Evolutionary conservation across 1,140 invertebrate species (phyloP).

Genomic region (Apis cerana): DNA sequence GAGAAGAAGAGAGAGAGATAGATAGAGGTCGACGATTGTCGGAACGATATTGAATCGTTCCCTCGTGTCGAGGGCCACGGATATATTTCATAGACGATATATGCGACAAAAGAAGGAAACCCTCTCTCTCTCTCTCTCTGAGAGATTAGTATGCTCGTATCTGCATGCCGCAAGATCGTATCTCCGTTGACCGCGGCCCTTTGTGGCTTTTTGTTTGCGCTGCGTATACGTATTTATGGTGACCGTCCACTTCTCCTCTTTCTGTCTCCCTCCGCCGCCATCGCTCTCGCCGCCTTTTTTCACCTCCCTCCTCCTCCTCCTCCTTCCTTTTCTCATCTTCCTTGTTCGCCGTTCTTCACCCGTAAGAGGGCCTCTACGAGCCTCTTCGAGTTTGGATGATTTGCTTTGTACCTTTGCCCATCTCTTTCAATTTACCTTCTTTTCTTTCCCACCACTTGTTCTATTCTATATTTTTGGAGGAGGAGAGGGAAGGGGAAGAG

Average conservation of each 20-base stretch:
- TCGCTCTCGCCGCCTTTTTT: conserved; percentile 32
- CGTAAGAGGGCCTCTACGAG: conserved; percentile 30
- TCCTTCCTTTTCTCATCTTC: not conserved
- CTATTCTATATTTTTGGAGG: no score
- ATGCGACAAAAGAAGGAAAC: conserved; percentile 56
- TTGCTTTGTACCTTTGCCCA: conserved; percentile 29
- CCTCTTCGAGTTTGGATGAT: conserved; percentile 52
- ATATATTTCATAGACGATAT: conserved; percentile 67
- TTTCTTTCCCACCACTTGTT: not conserved
- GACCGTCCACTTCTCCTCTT: conserved; percentile 68
- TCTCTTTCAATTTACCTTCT: conserved; percentile 6
- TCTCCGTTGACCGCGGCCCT: conserved; percentile 76
- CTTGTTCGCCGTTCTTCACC: conserved; percentile 25
- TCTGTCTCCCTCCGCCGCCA: conserved; percentile 49
- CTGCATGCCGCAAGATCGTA: conserved; percentile 80
- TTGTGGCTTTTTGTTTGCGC: conserved; percentile 78
- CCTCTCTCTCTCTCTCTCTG: conserved; percentile 2
- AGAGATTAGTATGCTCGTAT: conserved; percentile 80
- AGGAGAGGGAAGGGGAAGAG: no score
- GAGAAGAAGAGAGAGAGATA: no score
- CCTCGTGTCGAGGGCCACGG: conserved; percentile 52
- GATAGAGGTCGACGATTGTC: conserved; percentile 37
- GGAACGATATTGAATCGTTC: conserved; percentile 66
- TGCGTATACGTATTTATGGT: conserved; percentile 77
- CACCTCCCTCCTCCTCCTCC: conserved; percentile 15